A percentile compares a stretch with the other conserved stretches of the same genome.
Conservation (phyloP, 1,140 invertebrate species). For the Drosophila arizonae region DNA sequence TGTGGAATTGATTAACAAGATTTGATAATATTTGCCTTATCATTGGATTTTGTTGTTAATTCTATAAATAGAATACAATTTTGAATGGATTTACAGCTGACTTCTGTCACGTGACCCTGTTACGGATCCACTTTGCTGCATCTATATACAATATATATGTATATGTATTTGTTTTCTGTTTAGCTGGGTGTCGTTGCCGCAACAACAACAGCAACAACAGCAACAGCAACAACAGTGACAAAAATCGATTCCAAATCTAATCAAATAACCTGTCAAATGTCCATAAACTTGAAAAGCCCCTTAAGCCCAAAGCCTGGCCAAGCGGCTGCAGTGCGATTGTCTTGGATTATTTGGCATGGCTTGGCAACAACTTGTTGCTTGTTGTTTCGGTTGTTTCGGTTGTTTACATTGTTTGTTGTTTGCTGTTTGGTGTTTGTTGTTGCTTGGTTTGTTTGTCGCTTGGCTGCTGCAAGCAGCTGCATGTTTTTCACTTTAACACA, state of each 20-base stretch:
- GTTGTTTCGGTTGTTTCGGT: neutral
- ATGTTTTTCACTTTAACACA: constrained; percentile 44
- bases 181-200: neutral
- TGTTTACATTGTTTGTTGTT: no score
- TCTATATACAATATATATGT: no score
- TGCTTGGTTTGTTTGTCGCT: neutral
- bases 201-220: no score
- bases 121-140: constrained; percentile 7
- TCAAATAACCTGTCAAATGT: constrained; percentile 34
- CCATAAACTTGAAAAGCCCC: constrained; percentile 47
- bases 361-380: neutral
- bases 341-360: constrained; percentile 14
- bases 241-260: constrained; percentile 31
- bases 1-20: no score
- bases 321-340: constrained; percentile 1
- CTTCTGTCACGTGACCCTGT: constrained; percentile 11
- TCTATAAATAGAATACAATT: no score
- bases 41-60: no score
- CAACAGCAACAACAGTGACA: neutral
- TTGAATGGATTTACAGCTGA: neutral
- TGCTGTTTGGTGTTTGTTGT: no score
- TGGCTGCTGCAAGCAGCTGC: constrained; percentile 25
- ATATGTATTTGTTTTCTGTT: no score
- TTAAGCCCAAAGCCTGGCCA: constrained; percentile 12
- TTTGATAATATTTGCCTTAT: no score